Evolutionary conservation across 2,113 vertebrate genomes (phyloP).

Genomic region (Lycaon pictus): DNA sequence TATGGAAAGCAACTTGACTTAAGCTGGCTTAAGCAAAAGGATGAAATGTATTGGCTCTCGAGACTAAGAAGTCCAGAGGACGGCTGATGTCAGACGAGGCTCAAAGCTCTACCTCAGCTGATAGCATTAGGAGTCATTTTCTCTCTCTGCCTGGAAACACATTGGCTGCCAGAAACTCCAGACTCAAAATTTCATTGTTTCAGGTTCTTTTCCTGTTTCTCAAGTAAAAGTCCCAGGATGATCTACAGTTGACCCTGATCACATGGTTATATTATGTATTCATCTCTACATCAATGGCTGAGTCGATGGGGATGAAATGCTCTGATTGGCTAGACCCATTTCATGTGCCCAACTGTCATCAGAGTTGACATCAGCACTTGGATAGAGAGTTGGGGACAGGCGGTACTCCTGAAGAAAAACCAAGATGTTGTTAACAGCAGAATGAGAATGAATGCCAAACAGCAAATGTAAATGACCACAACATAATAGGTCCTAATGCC

Average conservation of each 20-base stretch:
- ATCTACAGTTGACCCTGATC: not conserved
- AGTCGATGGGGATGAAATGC: not conserved
- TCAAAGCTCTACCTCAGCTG: not conserved
- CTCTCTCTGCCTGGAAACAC: not conserved
- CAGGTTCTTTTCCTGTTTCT: not conserved
- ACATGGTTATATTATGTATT: fast-evolving
- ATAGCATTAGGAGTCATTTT: not conserved
- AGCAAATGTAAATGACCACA: not conserved
- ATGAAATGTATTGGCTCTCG: not conserved
- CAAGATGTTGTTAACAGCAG: not conserved
- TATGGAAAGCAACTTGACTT: not conserved
- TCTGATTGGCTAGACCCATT: not conserved
- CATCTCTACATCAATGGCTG: not conserved
- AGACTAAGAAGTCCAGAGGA: not conserved
- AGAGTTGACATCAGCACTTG: not conserved
- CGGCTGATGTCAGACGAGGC: not conserved
- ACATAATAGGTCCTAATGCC: not conserved
- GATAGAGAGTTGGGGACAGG: not conserved
- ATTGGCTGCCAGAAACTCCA: not conserved
- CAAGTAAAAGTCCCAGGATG: not conserved
- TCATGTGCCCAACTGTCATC: not conserved
- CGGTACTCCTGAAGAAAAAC: not conserved
- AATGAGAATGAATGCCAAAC: not conserved
- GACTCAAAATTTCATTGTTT: not conserved
- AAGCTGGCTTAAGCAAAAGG: not conserved